Percentiles rank a stretch among this genome's conserved stretches.
These are phyloP conservation scores for Chrysogorgia sp. DNA, from an alignment of 92 coral and sea anemone species.

Conservation along the genomic window DNA sequence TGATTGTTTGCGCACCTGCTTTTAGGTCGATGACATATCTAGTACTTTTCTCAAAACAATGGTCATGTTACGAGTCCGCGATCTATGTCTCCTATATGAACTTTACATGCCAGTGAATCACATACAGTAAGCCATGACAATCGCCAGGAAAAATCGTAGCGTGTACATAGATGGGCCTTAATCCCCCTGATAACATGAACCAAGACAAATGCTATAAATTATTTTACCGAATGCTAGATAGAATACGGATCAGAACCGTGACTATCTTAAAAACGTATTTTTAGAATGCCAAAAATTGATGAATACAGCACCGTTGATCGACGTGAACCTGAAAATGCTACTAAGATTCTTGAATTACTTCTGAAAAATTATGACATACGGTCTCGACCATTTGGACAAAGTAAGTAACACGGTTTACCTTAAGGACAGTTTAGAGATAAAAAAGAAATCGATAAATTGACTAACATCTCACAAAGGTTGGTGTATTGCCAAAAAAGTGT, in stretches of 20 bases:
- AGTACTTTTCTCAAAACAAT: too few species aligned
- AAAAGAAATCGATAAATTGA: too few species aligned
- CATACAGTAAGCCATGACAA: too few species aligned
- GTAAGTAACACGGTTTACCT: constrained; percentile 40
- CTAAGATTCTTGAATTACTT: constrained; percentile 60
- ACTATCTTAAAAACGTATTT: neutral
- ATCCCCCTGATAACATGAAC: neutral
- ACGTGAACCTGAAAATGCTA: constrained; percentile 82
- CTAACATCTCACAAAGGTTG: neutral
- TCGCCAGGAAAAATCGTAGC: too few species aligned
- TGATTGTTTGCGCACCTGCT: too few species aligned
- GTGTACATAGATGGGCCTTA: too few species aligned
- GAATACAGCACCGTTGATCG: constrained; percentile 77
- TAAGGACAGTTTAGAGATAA: neutral
- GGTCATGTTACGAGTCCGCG: too few species aligned
- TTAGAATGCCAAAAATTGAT: constrained; percentile 8
- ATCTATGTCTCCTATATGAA: too few species aligned
- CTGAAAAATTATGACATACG: constrained; percentile 71
- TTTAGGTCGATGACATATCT: too few species aligned
- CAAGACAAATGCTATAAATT: neutral
- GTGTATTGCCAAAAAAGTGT: too few species aligned
- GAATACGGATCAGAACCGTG: neutral
- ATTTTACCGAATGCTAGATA: neutral
- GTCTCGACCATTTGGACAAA: constrained; percentile 73
- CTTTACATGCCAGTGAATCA: too few species aligned